phyloP scores from a whole-genome alignment of 2,113 vertebrate genomes.

The Pavo muticus region DNA sequence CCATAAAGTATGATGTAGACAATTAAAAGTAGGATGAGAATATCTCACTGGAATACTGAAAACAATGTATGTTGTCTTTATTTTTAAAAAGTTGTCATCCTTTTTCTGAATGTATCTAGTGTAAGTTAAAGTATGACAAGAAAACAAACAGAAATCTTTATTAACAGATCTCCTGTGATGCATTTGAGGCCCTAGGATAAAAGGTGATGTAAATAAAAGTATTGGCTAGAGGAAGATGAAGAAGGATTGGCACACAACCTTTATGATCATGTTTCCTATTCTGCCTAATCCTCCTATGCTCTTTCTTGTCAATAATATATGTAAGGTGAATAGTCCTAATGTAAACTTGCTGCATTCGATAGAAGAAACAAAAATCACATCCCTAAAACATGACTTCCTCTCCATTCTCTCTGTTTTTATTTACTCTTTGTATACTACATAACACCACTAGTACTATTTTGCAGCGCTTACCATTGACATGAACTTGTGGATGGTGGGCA shows the following conservation, averaged over 20 bases:
- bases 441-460: neutral
- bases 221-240: neutral
- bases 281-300: neutral
- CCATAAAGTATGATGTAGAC: neutral
- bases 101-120: neutral
- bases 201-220: neutral
- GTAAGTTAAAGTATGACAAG: neutral
- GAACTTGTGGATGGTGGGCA: neutral
- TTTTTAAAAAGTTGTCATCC: neutral
- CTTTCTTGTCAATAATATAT: neutral
- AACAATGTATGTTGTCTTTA: neutral
- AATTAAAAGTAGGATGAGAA: neutral
- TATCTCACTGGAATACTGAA: neutral
- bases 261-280: neutral
- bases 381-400: neutral
- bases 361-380: neutral
- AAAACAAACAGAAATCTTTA: neutral
- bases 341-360: neutral
- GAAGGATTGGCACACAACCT: neutral
- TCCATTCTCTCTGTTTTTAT: neutral
- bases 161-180: neutral
- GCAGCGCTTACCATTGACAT: neutral
- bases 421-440: neutral
- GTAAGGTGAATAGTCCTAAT: neutral
- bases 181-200: neutral